These are phyloP conservation scores for Drosophila lowei DNA, from an alignment of 1,140 invertebrate species.

Conservation along the genomic window DNA sequence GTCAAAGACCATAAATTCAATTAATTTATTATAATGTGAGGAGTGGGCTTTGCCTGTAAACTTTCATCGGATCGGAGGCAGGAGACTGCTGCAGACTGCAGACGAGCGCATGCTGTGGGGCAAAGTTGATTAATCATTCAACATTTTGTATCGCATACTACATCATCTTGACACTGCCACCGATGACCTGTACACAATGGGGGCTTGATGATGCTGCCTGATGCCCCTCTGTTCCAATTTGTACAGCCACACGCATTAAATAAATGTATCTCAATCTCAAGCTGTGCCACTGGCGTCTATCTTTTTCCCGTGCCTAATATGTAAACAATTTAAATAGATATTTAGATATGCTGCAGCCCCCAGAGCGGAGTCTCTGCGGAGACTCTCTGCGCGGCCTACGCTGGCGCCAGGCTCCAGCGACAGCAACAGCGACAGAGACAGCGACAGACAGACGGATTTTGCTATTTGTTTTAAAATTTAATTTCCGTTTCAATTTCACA, in stretches of 20 bases:
- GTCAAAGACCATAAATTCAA: slow-evolving; percentile 79
- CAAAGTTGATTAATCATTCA: slow-evolving; percentile 57
- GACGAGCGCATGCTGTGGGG: slow-evolving; percentile 41
- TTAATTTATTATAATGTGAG: slow-evolving; percentile 79
- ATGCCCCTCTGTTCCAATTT: slow-evolving; percentile 63
- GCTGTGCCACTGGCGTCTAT: slow-evolving; percentile 63
- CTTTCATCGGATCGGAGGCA: slow-evolving; percentile 5
- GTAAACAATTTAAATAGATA: slow-evolving; percentile 81
- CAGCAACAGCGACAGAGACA: slow-evolving; percentile 31
- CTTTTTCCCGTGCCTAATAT: slow-evolving; percentile 42
- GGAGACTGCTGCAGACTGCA: slow-evolving; percentile 6
- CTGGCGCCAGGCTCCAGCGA: slow-evolving; percentile 58
- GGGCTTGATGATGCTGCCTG: slow-evolving; percentile 46
- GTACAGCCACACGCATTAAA: slow-evolving; percentile 69
- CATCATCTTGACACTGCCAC: slow-evolving; percentile 69
- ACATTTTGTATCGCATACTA: slow-evolving; percentile 56
- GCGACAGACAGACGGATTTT: slow-evolving; percentile 9
- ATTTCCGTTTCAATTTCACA: slow-evolving; percentile 83
- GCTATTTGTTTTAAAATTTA: slow-evolving; percentile 82
- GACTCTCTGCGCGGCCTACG: slow-evolving; percentile 46
- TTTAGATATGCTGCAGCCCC: slow-evolving; percentile 70
- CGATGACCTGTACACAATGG: slow-evolving; percentile 12
- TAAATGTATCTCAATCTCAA: slow-evolving; percentile 81
- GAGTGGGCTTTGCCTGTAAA: slow-evolving; percentile 9
- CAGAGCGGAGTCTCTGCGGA: too few relatives aligned